Evolutionary conservation across 1,140 invertebrate species (phyloP).

Genomic region (Protaetia brevitarsis): DNA sequence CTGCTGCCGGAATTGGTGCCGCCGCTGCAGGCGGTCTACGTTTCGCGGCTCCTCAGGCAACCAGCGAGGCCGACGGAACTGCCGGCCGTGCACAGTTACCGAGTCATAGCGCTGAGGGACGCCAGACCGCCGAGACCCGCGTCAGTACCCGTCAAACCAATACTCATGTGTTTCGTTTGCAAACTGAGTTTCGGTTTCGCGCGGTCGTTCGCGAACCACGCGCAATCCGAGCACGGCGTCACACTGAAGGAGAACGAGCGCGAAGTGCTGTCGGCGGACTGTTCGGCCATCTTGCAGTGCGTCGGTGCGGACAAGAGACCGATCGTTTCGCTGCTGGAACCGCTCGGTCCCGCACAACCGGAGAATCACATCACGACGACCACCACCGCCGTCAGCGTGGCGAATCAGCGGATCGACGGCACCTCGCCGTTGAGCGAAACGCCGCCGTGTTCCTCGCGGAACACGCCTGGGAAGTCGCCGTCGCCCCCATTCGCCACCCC

Average conservation of each 20-base stretch:
- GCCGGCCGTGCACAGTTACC: constrained; percentile 91
- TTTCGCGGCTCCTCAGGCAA: constrained; percentile 67
- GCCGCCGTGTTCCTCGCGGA: constrained; percentile 55
- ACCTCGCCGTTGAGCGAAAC: constrained; percentile 51
- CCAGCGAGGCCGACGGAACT: constrained; percentile 67
- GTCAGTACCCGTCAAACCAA: constrained; percentile 89
- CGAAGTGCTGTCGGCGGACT: constrained; percentile 80
- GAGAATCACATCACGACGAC: constrained; percentile 42
- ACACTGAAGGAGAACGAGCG: constrained; percentile 84
- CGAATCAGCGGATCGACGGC: constrained; percentile 47
- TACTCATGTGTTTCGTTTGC: constrained; percentile 99
- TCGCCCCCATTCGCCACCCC: constrained; percentile 65
- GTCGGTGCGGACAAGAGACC: constrained; percentile 91
- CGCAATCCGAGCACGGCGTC: constrained; percentile 87
- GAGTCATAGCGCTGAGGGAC: constrained; percentile 82
- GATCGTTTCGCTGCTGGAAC: constrained; percentile 92
- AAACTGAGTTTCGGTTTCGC: constrained; percentile 96
- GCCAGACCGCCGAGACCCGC: constrained; percentile 56
- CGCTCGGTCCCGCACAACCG: constrained; percentile 56
- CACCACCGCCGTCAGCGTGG: constrained; percentile 40
- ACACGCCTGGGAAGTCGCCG: constrained; percentile 58
- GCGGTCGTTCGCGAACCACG: constrained; percentile 93
- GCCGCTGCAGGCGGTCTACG: constrained; percentile 78
- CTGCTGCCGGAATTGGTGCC: constrained; percentile 54
- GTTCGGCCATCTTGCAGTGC: constrained; percentile 89